A percentile compares a stretch with the other conserved stretches of the same genome.
Evolutionary conservation across 1,140 invertebrate genomes (phyloP).

Genomic region (Trissolcus basalis): DNA sequence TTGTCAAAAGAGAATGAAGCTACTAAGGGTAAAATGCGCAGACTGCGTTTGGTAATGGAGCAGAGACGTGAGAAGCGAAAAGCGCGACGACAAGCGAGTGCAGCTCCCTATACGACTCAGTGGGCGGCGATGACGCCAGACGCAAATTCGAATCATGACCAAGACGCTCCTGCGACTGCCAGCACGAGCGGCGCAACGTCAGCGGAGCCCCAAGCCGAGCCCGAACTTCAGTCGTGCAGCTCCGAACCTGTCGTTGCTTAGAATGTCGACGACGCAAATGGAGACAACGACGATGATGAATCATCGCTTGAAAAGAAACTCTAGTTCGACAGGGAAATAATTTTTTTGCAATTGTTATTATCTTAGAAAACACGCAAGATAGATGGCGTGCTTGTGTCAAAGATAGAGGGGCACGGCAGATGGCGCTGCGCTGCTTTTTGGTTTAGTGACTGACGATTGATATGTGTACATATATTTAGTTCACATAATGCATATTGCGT

Average conservation of each 20-base stretch:
- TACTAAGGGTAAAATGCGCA: slow-evolving; percentile 89
- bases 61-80: slow-evolving; percentile 88
- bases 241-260: slow-evolving; percentile 75
- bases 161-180: slow-evolving; percentile 60
- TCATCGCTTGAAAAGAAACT: background rate
- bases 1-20: slow-evolving; percentile 83
- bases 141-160: slow-evolving; percentile 65
- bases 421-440: slow-evolving; percentile 5
- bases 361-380: too few relatives aligned
- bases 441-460: background rate
- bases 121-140: slow-evolving; percentile 72
- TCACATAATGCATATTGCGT: background rate
- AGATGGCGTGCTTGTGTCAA: too few relatives aligned
- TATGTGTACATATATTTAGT: slow-evolving; percentile 13
- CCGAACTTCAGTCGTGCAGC: slow-evolving; percentile 71
- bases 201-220: slow-evolving; percentile 68
- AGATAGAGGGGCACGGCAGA: slow-evolving; percentile 1
- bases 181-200: slow-evolving; percentile 48
- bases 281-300: too few relatives aligned
- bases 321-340: background rate
- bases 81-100: slow-evolving; percentile 84
- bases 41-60: slow-evolving; percentile 90
- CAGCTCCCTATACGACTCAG: slow-evolving; percentile 82
- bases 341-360: slow-evolving; percentile 28
- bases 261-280: slow-evolving; percentile 22